Conservation (phyloP, 1,140 invertebrate species). For the Sitophilus oryzae region DNA sequence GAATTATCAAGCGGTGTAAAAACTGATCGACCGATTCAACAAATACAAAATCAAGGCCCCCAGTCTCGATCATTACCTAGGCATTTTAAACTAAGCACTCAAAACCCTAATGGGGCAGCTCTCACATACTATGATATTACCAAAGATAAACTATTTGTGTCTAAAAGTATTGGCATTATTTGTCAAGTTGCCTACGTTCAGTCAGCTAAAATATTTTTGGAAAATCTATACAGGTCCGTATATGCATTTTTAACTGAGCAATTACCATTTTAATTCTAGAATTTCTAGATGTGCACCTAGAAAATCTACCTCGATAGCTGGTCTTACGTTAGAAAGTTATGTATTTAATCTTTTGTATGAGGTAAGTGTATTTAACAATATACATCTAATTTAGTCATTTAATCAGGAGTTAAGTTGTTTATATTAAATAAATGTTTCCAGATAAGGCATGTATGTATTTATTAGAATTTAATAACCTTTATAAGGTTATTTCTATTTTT, state of each 20-base stretch:
- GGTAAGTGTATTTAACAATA: constrained; percentile 50
- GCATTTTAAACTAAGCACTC: constrained; percentile 80
- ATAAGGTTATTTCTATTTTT: neutral
- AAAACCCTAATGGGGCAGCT: constrained; percentile 64
- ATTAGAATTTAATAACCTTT: neutral
- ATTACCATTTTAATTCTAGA: constrained; percentile 1
- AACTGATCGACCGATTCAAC: constrained; percentile 46
- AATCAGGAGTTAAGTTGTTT: too few species aligned
- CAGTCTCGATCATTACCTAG: constrained; percentile 73
- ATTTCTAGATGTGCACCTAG: constrained; percentile 63
- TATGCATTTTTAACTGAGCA: neutral
- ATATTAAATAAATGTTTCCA: neutral
- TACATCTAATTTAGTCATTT: too few species aligned
- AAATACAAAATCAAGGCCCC: constrained; percentile 50
- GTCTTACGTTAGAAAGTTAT: constrained; percentile 82
- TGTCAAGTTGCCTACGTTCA: constrained; percentile 86
- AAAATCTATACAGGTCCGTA: constrained; percentile 73
- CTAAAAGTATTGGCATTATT: constrained; percentile 90
- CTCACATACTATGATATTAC: constrained; percentile 86
- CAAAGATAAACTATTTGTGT: constrained; percentile 89
- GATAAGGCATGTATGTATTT: neutral
- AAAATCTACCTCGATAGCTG: constrained; percentile 62
- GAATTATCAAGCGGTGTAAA: constrained; percentile 78
- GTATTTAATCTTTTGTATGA: constrained; percentile 94
- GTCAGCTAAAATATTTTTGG: constrained; percentile 77